A percentile compares a stretch with the other conserved stretches of the same genome.
phyloP scores from a whole-genome alignment of 64 coral and sea anemone genomes.

The Dendrophyllia cribrosa region DNA sequence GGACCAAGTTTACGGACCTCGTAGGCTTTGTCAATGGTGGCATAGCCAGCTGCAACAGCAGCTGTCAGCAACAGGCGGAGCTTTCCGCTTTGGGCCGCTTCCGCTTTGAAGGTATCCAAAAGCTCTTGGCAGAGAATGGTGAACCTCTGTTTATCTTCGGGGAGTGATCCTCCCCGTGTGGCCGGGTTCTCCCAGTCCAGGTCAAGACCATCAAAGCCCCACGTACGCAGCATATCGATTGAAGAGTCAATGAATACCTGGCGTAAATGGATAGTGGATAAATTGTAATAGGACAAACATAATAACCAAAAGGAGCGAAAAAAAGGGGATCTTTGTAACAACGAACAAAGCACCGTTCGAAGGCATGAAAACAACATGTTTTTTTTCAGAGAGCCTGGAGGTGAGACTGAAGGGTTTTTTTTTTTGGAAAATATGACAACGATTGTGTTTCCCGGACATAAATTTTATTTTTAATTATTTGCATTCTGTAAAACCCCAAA shows the following conservation, averaged over 20 bases:
- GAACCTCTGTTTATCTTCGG: conserved; percentile 73
- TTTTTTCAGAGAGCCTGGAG: no score
- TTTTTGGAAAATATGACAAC: no score
- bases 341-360: no score
- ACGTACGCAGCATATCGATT: conserved; percentile 49
- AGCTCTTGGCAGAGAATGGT: conserved; percentile 74
- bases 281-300: not conserved
- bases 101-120: conserved; percentile 66
- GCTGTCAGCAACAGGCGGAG: conserved; percentile 81
- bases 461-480: no score
- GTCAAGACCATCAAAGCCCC: conserved; percentile 83
- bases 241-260: conserved; percentile 79
- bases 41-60: conserved; percentile 71
- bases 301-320: no score
- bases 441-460: no score
- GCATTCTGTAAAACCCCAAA: no score
- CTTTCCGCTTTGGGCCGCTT: conserved; percentile 23
- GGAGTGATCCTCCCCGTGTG: conserved; percentile 55
- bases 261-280: no score
- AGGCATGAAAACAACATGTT: no score
- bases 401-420: no score
- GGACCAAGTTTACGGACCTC: conserved; percentile 28
- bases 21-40: conserved; percentile 72
- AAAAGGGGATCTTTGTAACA: no score
- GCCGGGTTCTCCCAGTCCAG: conserved; percentile 87